These are phyloP conservation scores for Hippocampus comes DNA, from an alignment of 2,113 vertebrate genomes.

Conservation along the genomic window DNA sequence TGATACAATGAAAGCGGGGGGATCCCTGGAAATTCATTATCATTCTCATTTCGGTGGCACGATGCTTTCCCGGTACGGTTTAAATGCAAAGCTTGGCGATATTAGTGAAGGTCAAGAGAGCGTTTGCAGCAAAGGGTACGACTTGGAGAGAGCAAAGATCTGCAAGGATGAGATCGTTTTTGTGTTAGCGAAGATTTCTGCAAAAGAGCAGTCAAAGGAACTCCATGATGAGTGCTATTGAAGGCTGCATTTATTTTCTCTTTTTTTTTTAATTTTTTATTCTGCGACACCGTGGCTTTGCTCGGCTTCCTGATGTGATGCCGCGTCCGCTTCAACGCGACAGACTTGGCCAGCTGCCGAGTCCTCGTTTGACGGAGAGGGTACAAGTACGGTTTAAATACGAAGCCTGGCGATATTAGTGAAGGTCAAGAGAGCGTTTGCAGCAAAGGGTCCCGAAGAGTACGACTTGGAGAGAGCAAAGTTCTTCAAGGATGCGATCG, in stretches of 20 bases:
- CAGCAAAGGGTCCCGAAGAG: constrained; percentile 14
- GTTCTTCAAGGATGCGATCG: not conserved
- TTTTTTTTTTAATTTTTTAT: too few species aligned
- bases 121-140: constrained; percentile 22
- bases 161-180: not conserved
- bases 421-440: constrained; percentile 50
- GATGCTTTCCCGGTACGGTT: constrained; percentile 9
- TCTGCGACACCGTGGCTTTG: too few species aligned
- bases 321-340: too few species aligned
- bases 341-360: too few species aligned
- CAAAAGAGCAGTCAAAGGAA: constrained; percentile 37
- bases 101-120: constrained; percentile 55
- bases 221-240: constrained; percentile 25
- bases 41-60: constrained; percentile 9
- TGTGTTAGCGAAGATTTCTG: constrained; percentile 31
- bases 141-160: constrained; percentile 16
- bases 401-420: constrained; percentile 39
- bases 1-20: not conserved
- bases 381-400: too few species aligned
- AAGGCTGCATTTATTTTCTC: not conserved
- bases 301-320: too few species aligned
- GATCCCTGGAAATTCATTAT: constrained; percentile 1
- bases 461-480: constrained; percentile 16
- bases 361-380: too few species aligned
- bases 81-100: constrained; percentile 22